Base-by-base conservation (phyloP, 2,113 vertebrate species). In the Xyliphius kryptos region DNA sequence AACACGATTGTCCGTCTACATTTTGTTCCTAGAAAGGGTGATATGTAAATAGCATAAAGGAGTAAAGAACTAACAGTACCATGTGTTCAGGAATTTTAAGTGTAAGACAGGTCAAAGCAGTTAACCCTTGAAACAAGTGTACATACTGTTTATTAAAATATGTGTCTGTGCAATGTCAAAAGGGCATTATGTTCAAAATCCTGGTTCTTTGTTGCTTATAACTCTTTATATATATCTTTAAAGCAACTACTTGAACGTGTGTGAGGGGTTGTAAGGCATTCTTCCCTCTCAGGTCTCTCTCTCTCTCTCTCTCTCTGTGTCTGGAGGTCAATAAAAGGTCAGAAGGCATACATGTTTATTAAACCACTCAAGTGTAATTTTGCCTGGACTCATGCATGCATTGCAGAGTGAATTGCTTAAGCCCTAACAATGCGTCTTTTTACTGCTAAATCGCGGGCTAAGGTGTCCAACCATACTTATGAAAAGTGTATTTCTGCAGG, bases 371-470 rank as follows among this genome's bases (percentile, higher is more conserved):
- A 19, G 22, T 15, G 12, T 50, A 43, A 43, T 22, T 55, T 32
- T 49, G 41, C 44, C 47, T 40, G 21, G 17, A 58, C 20, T 49
- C n/a, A 68, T 59, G 26, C 46, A 55, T 61, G 63, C 20, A 9
- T 15, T 63, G 46, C 21, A 54, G 22, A 58, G 32, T 63, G 26
- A 44, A 36, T 66, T 26, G 47, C 47, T 21, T 19, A 57, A 63
- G 53, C 60, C 21, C 50, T 43, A 41, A 68, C 66, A 72, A 63
- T 68, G 49, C 49, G 50, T 16, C 17, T 60, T 58, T 59, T 56
- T 3, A 8, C 22, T 15, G 56, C 21, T 48, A 22, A 54, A 63
- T 58, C 56, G 26, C 3, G 13, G 9, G 13, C 10, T 12, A 8
- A 56, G 36, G 37, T 32, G n/a, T 4, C 46, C 36, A 37, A 36